Percentiles rank a stretch among this genome's conserved stretches.
Conservation (phyloP, 1,140 invertebrate genomes). For the Pollicipes pollicipes region DNA sequence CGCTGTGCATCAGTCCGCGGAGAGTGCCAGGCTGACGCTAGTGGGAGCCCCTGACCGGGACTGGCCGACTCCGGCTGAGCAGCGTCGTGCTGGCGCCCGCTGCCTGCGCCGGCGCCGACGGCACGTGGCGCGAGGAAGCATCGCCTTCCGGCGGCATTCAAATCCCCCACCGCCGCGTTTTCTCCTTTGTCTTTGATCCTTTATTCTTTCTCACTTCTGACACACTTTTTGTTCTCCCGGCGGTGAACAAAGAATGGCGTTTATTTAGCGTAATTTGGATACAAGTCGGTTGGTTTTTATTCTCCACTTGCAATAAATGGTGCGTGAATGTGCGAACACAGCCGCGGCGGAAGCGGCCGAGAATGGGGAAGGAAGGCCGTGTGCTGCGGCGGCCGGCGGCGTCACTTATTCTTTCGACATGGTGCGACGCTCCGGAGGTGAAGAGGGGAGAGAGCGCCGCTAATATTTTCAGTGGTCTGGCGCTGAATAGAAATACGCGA, state of each 20-base stretch:
- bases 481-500: too few species aligned
- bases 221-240: not conserved
- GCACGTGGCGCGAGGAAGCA: not conserved
- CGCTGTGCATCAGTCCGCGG: too few species aligned
- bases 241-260: not conserved
- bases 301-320: slow-evolving; percentile 1
- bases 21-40: too few species aligned
- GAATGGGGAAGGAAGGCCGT: not conserved
- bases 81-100: too few species aligned
- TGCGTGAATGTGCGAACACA: not conserved
- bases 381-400: too few species aligned
- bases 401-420: too few species aligned
- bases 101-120: too few species aligned
- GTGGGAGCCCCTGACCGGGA: too few species aligned
- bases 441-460: too few species aligned
- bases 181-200: not conserved
- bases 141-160: not conserved
- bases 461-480: too few species aligned
- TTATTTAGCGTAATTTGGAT: not conserved
- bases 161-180: not conserved
- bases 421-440: too few species aligned
- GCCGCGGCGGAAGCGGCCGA: not conserved
- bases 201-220: not conserved
- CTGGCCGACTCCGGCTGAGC: too few species aligned
- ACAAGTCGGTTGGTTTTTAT: not conserved